Base-by-base conservation (phyloP, 2,113 vertebrate genomes). In the Nothobranchius kuhntae region DNA sequence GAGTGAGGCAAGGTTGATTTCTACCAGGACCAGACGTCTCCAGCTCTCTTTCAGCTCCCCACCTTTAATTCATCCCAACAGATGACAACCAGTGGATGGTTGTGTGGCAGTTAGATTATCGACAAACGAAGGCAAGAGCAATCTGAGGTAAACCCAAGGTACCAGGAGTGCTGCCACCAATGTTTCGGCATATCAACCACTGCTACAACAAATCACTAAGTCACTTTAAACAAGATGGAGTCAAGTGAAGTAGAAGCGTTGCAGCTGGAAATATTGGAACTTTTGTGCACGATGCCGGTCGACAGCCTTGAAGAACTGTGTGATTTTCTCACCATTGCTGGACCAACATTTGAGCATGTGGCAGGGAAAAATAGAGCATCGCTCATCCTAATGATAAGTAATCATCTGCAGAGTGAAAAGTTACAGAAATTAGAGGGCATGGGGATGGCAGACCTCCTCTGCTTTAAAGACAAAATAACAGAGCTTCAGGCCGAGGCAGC, bases 381-480 rank as follows among this genome's bases (percentile, higher is more conserved):
- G 0, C 40, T 59, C 57, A 59, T 59, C 13, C 9, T 46, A 26
- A 45, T 59, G 17, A 59, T 59, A 7, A 45, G 12, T 14, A 59
- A 59, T 14, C 57, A 59, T 14, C 17, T 59, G 7, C 57, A 59
- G 40, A 59, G 57, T 9, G 42, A 59, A 26, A 21, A 46, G 13
- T 26, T 59, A 13, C 12, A 59, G 40, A 45, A 9, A 24, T 17
- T 59, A 1, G 21, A 59, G 40, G 40, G 46, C 14, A 26, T 26
- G 57, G 17, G 42, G 13, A 26, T 59, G 57, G 11, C 42, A 14
- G 11, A 13, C 2, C 12, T 46, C 12, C 57, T 59, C 12, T 14
- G n/a, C 5, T 42, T 59, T 26, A 45, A 13, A 59, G 40, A 59
- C 40, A 59, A 24, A 2, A 59, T 45, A 45, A 14, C 17, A 26